phyloP scores from a whole-genome alignment of 2,797 vertebrate genomes.

The Bradypodion ventrale region DNA sequence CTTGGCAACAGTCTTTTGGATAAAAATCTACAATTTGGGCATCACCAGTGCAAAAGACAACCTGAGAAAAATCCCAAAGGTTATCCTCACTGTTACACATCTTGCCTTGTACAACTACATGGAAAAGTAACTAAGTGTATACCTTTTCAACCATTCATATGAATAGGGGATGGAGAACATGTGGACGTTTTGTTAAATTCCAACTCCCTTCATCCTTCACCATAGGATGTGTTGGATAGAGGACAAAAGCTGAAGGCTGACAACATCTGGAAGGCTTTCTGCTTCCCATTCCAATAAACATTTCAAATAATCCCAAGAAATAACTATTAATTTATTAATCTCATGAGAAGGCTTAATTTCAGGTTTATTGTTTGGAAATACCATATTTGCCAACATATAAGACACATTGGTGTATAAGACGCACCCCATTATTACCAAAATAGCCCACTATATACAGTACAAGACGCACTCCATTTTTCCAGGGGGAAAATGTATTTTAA shows the following conservation, averaged over 20 bases:
- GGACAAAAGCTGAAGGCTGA: background rate
- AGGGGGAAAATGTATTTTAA: too few relatives aligned
- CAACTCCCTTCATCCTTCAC: background rate
- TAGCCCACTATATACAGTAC: too few relatives aligned
- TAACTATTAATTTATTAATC: background rate
- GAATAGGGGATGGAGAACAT: background rate
- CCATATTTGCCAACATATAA: too few relatives aligned
- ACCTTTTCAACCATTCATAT: background rate
- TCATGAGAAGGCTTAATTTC: background rate
- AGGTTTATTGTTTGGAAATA: background rate
- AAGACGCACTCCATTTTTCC: too few relatives aligned
- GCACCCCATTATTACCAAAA: too few relatives aligned
- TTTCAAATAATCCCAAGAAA: background rate
- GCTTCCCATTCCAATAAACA: background rate
- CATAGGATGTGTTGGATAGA: background rate
- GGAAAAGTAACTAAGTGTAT: background rate
- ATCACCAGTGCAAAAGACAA: background rate
- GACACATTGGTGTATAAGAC: too few relatives aligned
- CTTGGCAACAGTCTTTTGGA: background rate
- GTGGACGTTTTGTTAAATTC: background rate
- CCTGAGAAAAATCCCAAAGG: background rate
- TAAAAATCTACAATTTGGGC: background rate
- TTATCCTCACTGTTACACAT: too few relatives aligned
- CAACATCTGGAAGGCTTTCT: background rate
- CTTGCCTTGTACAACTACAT: background rate